phyloP scores from a whole-genome alignment of 2,113 vertebrate species.

The Callorhinus ursinus region DNA sequence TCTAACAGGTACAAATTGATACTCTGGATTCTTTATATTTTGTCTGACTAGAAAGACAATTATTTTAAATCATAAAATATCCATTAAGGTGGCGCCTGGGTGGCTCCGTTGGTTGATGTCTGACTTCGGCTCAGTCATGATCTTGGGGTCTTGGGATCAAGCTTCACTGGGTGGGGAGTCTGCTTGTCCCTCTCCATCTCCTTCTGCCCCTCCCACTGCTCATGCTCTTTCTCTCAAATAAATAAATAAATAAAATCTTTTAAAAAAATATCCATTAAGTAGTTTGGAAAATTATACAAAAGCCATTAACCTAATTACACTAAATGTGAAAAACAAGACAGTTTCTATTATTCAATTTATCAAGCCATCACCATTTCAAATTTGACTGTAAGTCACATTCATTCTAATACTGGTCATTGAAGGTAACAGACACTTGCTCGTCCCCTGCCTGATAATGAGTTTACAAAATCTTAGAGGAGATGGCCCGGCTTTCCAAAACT shows the following conservation, averaged over 20 bases:
- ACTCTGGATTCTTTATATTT: slow-evolving; percentile 22
- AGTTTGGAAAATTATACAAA: slow-evolving; percentile 57
- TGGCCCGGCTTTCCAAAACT: neutral
- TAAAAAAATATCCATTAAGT: slow-evolving; percentile 14
- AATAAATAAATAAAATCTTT: neutral
- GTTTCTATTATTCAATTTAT: slow-evolving; percentile 27
- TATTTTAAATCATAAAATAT: slow-evolving; percentile 60
- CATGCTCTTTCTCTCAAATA: neutral
- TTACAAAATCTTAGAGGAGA: neutral
- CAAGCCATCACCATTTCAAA: neutral
- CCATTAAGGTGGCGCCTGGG: neutral
- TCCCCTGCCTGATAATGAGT: neutral
- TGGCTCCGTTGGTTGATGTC: neutral
- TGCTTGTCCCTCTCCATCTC: neutral
- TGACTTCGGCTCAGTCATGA: neutral
- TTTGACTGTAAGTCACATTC: neutral
- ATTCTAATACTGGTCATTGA: neutral
- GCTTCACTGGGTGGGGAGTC: neutral
- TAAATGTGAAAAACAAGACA: slow-evolving; percentile 38
- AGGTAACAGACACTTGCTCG: neutral
- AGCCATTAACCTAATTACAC: slow-evolving; percentile 51
- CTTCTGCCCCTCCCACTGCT: neutral
- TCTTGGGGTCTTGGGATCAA: neutral
- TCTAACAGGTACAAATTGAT: neutral
- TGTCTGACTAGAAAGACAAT: slow-evolving; percentile 39